Evolutionary conservation across 2,113 vertebrate genomes (phyloP), one percentile per base, ranked within the genome.

Genomic region (Nyctibius bracteatus): DNA sequence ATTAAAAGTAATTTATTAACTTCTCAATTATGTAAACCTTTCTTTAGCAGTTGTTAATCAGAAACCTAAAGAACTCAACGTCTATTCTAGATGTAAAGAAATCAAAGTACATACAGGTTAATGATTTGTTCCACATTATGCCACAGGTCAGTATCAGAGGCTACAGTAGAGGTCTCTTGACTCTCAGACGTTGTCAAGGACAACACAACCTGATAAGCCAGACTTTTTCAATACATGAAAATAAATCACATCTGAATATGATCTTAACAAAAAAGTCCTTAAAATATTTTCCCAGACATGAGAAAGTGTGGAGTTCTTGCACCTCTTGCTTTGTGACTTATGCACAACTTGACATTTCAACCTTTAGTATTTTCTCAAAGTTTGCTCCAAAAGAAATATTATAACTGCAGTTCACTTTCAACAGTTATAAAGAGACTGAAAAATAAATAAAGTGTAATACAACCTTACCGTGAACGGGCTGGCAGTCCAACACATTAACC

Each of bases 401-500:
- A 14, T 13, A 77, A 75, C 0, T 73, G 70, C 10, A 57, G 35
- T 75, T 92, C 30, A 19, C 33, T 67, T 71, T 47, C 59, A 57
- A 23, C 14, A 65, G 47, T 46, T 82, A 55, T 8, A 44, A 57
- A 87, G 51, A n/a, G 51, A 78, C 9, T 33, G 37, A 54, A 39
- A 88, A 92, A 30, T 28, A 63, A 49, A 2, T 3, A 65, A 65
- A 80, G 54, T 47, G 54, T 85, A 94, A 70, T 19, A 81, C 46
- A 63, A 63, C 55, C 98, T 98, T 90, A 99, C 99, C 99, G 8
- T 99, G 99, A 59, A 99, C 99, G 9, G 99, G 99, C 79, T 99
- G 99, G 96, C 99, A 99, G 88, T 99, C 99, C 74, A 99, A 98
- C 17, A 99, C 98, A 2, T 98, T 99, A 90, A 99, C 98, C 78